These are phyloP conservation scores for Lithobates sylvaticus DNA, from an alignment of 2,797 vertebrate species.

Conservation along the genomic window DNA sequence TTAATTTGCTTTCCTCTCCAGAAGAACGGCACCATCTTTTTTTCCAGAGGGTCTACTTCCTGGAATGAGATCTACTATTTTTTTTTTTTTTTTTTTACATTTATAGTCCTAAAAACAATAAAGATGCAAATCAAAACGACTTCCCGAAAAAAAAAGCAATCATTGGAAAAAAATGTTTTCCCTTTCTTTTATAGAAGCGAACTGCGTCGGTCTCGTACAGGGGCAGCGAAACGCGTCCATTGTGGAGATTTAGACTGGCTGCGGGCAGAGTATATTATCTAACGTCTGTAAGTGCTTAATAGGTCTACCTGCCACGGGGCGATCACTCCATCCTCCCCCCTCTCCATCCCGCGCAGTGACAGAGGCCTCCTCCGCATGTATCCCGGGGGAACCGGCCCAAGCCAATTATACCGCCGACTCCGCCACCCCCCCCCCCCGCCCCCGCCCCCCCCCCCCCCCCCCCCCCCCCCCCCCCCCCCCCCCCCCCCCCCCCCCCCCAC, in stretches of 20 bases:
- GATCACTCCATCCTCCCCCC: slow-evolving; percentile 39
- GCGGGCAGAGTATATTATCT: slow-evolving; percentile 38
- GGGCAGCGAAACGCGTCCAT: not conserved
- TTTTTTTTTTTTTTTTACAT: no score
- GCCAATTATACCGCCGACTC: slow-evolving; percentile 47
- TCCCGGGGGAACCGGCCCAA: not conserved
- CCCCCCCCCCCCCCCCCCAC: not conserved
- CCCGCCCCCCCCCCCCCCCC: not conserved
- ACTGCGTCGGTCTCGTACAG: not conserved
- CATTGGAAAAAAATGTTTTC: not conserved
- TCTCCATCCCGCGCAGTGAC: slow-evolving; percentile 8
- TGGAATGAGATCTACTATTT: no score
- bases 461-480: not conserved
- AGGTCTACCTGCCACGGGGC: slow-evolving; percentile 27
- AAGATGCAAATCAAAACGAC: not conserved
- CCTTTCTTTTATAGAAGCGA: not conserved
- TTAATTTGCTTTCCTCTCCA: no score
- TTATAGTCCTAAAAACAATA: not conserved
- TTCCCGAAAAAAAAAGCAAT: not conserved
- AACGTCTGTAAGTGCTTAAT: slow-evolving; percentile 46
- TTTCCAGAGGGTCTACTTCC: no score
- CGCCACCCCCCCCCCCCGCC: not conserved
- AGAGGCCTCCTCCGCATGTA: slow-evolving; percentile 13
- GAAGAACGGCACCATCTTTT: no score
- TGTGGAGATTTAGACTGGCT: slow-evolving; percentile 27